Evolutionary conservation across 2,113 vertebrate species (phyloP).

Genomic region (Cinclus cinclus): DNA sequence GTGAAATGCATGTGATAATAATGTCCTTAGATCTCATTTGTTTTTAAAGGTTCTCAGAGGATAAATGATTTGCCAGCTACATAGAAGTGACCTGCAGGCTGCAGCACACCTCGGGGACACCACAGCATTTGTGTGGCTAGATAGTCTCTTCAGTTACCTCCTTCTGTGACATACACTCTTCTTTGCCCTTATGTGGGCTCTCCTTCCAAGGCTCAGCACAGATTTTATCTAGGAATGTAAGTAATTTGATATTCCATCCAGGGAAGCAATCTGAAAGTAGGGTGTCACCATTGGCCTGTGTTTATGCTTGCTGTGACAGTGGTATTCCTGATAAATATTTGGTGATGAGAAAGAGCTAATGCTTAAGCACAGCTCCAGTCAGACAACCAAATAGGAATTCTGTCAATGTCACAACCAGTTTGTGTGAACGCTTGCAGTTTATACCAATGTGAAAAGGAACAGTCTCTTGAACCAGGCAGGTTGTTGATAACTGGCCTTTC

Average conservation of each 20-base stretch:
- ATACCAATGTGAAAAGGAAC: neutral
- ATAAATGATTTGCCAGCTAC: neutral
- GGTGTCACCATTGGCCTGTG: neutral
- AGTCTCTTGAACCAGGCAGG: neutral
- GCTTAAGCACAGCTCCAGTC: neutral
- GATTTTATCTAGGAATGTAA: neutral
- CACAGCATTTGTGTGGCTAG: neutral
- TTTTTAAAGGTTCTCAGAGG: neutral
- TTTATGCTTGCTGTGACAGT: neutral
- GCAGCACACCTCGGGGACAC: neutral
- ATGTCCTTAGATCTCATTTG: neutral
- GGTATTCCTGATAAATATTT: neutral
- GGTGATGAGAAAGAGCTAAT: neutral
- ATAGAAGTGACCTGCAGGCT: neutral
- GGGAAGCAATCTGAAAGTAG: neutral
- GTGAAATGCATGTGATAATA: neutral
- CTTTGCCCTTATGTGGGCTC: neutral
- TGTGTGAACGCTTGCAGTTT: neutral
- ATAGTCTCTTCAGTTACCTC: neutral
- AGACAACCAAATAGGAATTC: neutral
- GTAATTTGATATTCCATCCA: neutral
- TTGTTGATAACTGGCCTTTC: neutral
- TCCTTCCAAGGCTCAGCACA: neutral
- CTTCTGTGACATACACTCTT: accelerated
- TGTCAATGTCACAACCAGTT: neutral